Evolutionary conservation across 2,888 invertebrate species (phyloP), one percentile per base, ranked within the genome.

Genomic region (Melikaiella ostensackeni): DNA sequence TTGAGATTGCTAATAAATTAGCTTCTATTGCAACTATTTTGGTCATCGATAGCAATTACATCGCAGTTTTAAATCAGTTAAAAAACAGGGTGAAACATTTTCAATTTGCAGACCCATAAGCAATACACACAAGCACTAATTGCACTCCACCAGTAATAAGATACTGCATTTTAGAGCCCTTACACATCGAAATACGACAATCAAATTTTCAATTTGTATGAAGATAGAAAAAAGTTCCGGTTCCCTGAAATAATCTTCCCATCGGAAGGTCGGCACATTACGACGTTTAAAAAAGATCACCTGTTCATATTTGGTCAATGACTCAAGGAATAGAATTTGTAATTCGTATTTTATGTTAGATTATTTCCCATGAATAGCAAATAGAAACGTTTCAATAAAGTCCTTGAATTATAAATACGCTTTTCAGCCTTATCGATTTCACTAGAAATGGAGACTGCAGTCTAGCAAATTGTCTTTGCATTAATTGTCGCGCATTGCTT

Each of bases 401-500:
- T 19, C 19, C 16, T 42, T 19, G 42, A 42, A 66, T 66, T 66
- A 46, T 66, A 30, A 66, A 66, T n/a, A 66, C 46, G 50, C 50
- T 50, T 19, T n/a, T 66, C 46, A 66, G 66, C 66, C 66, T 66
- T 66, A 66, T 66, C 66, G 66, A 27, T 46, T 66, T 46, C 46
- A 66, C 66, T 66, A 66, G 46, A 66, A 66, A 38, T 66, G 46
- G 33, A 70, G 50, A 50, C 27, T 70, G 70, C 70, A 50, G 70
- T 70, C 64, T 70, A 70, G 70, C 33, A 50, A 50, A 70, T 50
- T 50, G 70, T 50, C 70, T 50, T 50, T 70, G 70, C 50, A 46
- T 46, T 66, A 70, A 50, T 21, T 50, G 70, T 70, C 70, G 42
- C 66, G 19, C 66, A 27, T 50, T 59, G 57, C 57, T 46, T 70